Base-by-base conservation (phyloP, 2,888 invertebrate genomes). In the Microdon myrmicae region DNA sequence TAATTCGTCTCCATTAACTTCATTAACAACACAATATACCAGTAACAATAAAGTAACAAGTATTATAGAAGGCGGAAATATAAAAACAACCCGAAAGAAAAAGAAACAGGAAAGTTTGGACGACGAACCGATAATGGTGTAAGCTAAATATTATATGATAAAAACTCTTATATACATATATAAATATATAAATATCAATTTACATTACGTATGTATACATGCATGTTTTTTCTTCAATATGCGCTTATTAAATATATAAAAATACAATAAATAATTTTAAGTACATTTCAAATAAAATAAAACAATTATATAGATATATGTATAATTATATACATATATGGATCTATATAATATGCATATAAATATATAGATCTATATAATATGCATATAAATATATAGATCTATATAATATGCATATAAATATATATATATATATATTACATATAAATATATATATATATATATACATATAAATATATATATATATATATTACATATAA, bases 51-150 rank as follows among this genome's bases (percentile, higher is more conserved):
- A 69, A 67, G 60, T 64, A 60, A 54, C 47, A 54, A 68, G 67
- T 68, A 70, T 67, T 69, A 67, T 61, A 44, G 68, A 70, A 31
- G 64, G 58, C 47, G 61, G 64, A 38, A 66, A 66, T 43, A 68
- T 59, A 51, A 67, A 68, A 55, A 61, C 68, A 29, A 47, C 38
- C 32, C 69, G 69, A 32, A 69, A 71, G 39, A 72, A 71, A 53
- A 71, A 70, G 37, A 68, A 68, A 54, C 69, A 67, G 25, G 70
- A 69, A 53, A 71, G 68, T 64, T 58, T 71, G 29, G 73, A 73
- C 55, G 73, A 73, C 49, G 72, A 73, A 51, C 73, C 73, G 35
- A 73, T 73, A 45, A 73, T 73, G 73, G 73, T 73, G 38, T 73
- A 58, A 69, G 45, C 47, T 58, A 16, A 37, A 41, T 31, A 13